Base-by-base conservation (phyloP, 2,888 invertebrate species). In the Dicyrtomina minuta region DNA sequence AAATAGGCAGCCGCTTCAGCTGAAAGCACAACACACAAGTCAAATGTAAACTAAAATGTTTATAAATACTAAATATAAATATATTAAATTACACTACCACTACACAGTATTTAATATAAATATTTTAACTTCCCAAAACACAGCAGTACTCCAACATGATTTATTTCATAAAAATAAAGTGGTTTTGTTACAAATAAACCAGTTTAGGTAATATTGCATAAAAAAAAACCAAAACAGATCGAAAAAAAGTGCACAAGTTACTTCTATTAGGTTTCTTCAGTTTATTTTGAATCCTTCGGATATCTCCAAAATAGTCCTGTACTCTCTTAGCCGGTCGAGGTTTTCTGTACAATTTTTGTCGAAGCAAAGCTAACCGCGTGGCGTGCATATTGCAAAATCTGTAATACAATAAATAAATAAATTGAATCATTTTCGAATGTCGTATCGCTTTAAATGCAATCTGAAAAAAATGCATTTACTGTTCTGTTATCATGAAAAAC, bases 331-430 rank as follows among this genome's bases (percentile, higher is more conserved):
- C n/a, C 1, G 66, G 58, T 22, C 27, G 4, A 2, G 58, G 56
- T 24, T 66, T 56, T 1, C 66, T 56, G 17, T 27, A 46, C 10
- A 66, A 12, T 27, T 58, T 66, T 15, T 66, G 66, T 15, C 66
- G 22, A 1, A 58, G 24, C 17, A 66, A 26, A 8, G 66, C 66
- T 10, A 58, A 27, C 2, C 44, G 56, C 27, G 58, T 66, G 6
- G 58, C 66, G 17, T 66, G 66, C 58, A 58, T 46, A 43, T 49
- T 55, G 17, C 66, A 66, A 26, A 66, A 66, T 22, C 66, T 66
- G n/a, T 1, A 61, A 61, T 12, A 61, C 8, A 44, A 49, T 55
- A 55, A 55, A 5, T 12, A 20, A 55, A 6, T 12, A 55, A 27
- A 55, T 12, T 55, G 6, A 15, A 49, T 12, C n/a, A n/a, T n/a